Evolutionary conservation across 2,797 vertebrate species (phyloP), one percentile per base, ranked within the genome.

Genomic region (Buphagus erythrorhynchus): DNA sequence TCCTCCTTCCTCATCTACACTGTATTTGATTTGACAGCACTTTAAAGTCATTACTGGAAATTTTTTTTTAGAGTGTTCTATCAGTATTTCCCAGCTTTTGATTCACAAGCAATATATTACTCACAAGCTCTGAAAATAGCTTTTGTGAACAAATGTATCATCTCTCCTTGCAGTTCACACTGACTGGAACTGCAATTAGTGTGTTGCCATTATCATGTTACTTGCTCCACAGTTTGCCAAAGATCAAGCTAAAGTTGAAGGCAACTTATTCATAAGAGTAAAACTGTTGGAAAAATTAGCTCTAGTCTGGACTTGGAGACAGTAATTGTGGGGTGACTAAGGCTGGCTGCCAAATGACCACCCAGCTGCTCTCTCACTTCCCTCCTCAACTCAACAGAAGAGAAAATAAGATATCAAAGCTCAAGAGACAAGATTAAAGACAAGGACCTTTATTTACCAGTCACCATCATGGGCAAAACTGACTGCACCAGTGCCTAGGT

Each of bases 111-210:
- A 20, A n/a, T 46, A 6, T 33, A 63, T 78, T 93, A 13, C n/a
- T 72, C 33, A 49, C 11, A 65, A 40, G 19, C 58, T 86, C 72
- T 86, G 65, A 88, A 93, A 90, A 93, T 25, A 68, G 8, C 12
- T 45, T 29, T 76, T 68, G 13, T 68, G 62, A 51, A 21, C 28
- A 26, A 40, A 28, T 0, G 0, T 49, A 29, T 86, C 40, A 54
- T 62, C 25, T 61, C 8, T 68, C 46, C 69, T 82, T 31, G 28
- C n/a, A 91, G 38, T 31, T 42, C 35, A 55, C 12, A 18, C 31
- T 66, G n/a, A 51, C 51, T 72, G 35, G 35, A 75, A 85, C 31
- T 31, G 33, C 67, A 59, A 22, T 72, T 59, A 57, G 8, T 33
- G 24, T 38, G 21, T 65, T 87, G 28, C 17, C 38, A 66, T 85